phyloP scores from a whole-genome alignment of 2,797 vertebrate genomes.

The Phoxinus dragarum region DNA sequence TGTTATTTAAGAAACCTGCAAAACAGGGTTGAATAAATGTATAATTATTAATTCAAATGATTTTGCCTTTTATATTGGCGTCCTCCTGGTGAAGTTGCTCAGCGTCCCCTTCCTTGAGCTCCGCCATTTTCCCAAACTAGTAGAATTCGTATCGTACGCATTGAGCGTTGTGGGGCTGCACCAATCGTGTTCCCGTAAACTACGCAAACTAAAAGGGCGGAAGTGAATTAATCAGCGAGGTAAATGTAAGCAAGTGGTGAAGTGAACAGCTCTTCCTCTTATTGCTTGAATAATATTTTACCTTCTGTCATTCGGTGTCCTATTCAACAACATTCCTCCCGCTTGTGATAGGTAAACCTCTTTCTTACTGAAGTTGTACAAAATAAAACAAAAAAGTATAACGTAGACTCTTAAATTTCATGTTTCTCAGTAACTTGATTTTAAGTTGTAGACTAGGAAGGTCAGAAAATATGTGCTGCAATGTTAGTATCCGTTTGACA shows the following conservation, averaged over 20 bases:
- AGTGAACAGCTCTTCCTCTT: neutral
- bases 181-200: slow-evolving; percentile 19
- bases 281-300: neutral
- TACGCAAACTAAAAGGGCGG: slow-evolving; percentile 24
- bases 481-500: neutral
- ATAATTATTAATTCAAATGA: neutral
- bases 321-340: neutral
- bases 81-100: slow-evolving; percentile 80
- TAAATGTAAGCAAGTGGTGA: neutral
- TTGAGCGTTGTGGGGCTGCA: neutral
- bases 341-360: slow-evolving; percentile 11
- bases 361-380: neutral
- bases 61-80: slow-evolving; percentile 74
- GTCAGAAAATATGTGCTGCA: neutral
- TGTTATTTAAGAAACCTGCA: neutral
- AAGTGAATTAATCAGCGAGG: slow-evolving; percentile 14
- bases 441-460: neutral
- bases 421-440: neutral
- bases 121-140: slow-evolving; percentile 77
- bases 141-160: slow-evolving; percentile 57
- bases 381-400: neutral
- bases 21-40: neutral
- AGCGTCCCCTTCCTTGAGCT: slow-evolving; percentile 69
- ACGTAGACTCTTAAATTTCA: neutral
- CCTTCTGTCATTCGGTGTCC: neutral